phyloP scores from a whole-genome alignment of 2,888 invertebrate genomes.

The Volucella zonaria region DNA sequence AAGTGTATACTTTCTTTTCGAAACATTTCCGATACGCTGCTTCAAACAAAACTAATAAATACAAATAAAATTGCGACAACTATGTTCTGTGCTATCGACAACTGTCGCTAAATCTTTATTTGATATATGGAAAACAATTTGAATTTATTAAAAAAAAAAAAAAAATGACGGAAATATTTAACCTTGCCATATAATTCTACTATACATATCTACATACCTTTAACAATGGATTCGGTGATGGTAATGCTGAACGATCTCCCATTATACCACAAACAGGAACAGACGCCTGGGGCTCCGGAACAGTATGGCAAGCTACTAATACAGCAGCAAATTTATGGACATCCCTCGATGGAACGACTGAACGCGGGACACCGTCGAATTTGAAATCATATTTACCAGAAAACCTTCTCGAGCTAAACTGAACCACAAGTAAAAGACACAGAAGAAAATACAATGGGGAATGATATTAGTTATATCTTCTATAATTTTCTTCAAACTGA shows the following conservation, averaged over 20 bases:
- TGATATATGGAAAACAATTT: neutral
- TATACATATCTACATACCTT: neutral
- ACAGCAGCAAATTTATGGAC: conserved; percentile 85
- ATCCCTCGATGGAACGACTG: conserved; percentile 86
- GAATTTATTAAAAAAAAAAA: neutral
- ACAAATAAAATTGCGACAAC: neutral
- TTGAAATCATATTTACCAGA: conserved; percentile 94
- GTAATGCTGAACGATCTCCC: conserved; percentile 16
- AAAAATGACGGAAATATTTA: neutral
- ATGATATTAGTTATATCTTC: conserved; percentile 30
- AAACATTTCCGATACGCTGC: conserved; percentile 60
- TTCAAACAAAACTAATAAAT: conserved; percentile 33
- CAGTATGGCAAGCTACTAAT: conserved; percentile 82
- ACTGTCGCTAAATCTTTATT: neutral
- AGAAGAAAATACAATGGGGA: conserved; percentile 53
- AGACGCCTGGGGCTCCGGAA: conserved; percentile 85
- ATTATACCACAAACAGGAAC: conserved; percentile 75
- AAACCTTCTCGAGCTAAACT: conserved; percentile 94
- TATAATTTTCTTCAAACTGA: conserved; percentile 48
- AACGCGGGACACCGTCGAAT: conserved; percentile 92
- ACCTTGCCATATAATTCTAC: neutral
- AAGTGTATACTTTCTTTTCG: conserved; percentile 57
- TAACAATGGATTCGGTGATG: conserved; percentile 23
- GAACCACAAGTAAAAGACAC: conserved; percentile 78
- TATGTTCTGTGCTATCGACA: neutral